These are phyloP conservation scores for Potamilus streckersoni DNA, from an alignment of 1,140 invertebrate genomes.

Conservation along the genomic window DNA sequence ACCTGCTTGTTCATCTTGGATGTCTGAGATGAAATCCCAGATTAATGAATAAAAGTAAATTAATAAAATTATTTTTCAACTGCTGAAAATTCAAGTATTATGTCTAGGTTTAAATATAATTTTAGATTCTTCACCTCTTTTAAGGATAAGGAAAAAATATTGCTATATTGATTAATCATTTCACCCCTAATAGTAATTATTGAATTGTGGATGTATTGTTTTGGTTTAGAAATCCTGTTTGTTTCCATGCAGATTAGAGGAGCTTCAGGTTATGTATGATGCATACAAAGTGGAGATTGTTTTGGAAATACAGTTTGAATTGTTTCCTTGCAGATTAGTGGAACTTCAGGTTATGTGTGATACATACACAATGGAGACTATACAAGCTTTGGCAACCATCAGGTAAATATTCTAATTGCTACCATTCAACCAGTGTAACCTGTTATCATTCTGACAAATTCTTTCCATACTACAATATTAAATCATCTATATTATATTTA, in stretches of 20 bases:
- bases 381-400: constrained; percentile 53
- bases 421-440: background rate
- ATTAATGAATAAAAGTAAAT: no score
- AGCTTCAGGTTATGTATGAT: constrained; percentile 58
- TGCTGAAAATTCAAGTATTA: no score
- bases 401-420: constrained; percentile 36
- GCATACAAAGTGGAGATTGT: constrained; percentile 59
- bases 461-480: background rate
- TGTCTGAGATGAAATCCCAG: no score
- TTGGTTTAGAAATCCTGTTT: constrained; percentile 1
- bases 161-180: no score
- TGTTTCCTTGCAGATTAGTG: constrained; percentile 45
- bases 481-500: background rate
- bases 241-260: constrained; percentile 44
- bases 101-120: no score
- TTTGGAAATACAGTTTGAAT: constrained; percentile 19
- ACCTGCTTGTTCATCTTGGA: no score
- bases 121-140: no score
- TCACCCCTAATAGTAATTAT: no score
- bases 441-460: background rate
- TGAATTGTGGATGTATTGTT: no score
- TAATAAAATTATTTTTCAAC: no score
- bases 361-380: constrained; percentile 58
- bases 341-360: constrained; percentile 59
- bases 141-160: no score